Evolutionary conservation across 2,113 vertebrate genomes (phyloP), one percentile per base, ranked within the genome.

Genomic region (sheep (Ovis aries)): DNA sequence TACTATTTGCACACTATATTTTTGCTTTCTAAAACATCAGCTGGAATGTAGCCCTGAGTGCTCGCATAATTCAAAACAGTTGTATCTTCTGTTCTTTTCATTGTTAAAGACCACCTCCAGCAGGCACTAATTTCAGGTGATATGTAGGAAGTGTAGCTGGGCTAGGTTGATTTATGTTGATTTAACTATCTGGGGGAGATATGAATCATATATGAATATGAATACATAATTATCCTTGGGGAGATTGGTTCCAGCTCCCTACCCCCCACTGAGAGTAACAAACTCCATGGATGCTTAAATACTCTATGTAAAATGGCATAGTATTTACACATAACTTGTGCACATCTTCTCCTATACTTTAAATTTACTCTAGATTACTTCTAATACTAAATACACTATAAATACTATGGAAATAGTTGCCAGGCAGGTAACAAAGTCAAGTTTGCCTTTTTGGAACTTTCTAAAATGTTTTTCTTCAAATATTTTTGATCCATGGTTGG

Each of bases 11-110:
- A 25, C 17, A 71, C 23, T 53, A 48, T 88, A 89, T 85, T 90
- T 90, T 96, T 94, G 5, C 45, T 98, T 93, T 93, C 85, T 90
- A 95, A 96, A 94, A 60, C 86, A 62, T 62, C 45, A 74, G 27
- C 52, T 80, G 59, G 31, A 89, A 50, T 62, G 11, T 62, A 57
- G 80, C n/a, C 7, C 21, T 52, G 3, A 17, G 36, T 84, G 36
- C 36, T 94, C 50, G 50, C 29, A 55, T 87, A 91, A 90, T 74
- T 94, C 25, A 87, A 80, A 94, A 45, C 77, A 94, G 64, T 89
- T 94, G 31, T 59, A 62, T 64, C 7, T 52, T 53, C 52, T 60
- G 3, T 62, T 87, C 33, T 93, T 57, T 92, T 89, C 83, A 17
- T 80, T 62, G 6, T 60, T 96, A 53, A 96, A 87, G 87, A 64